Conservation (phyloP, 2,797 vertebrate genomes). For the Heliangelus exortis region DNA sequence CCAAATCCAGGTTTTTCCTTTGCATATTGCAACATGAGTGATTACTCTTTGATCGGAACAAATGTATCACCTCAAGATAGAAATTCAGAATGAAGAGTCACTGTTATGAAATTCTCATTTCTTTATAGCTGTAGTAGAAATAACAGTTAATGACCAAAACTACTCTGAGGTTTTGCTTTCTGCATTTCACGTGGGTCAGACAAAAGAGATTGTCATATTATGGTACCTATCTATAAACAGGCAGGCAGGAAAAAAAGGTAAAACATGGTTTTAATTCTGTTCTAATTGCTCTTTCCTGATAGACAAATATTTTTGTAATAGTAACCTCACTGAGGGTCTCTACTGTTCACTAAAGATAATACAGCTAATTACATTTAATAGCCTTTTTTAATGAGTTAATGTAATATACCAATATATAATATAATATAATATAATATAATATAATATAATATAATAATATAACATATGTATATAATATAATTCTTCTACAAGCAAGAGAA, state of each 20-base stretch:
- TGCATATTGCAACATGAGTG: not conserved
- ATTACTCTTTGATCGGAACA: not conserved
- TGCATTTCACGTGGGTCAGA: not conserved
- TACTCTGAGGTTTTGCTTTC: not conserved
- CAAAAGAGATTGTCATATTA: not conserved
- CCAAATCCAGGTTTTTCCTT: not conserved
- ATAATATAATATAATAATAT: no score
- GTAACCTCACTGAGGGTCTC: slow-evolving; percentile 26
- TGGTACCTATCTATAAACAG: not conserved
- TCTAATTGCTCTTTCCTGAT: not conserved
- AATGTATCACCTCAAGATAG: not conserved
- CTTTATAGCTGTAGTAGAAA: not conserved
- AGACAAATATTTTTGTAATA: not conserved
- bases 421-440: no score
- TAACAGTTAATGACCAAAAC: not conserved
- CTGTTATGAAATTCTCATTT: not conserved
- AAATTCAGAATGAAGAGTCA: not conserved
- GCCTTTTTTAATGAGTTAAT: not conserved
- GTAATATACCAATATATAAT: no score
- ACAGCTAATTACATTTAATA: not conserved
- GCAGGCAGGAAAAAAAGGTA: not conserved
- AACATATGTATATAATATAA: not conserved
- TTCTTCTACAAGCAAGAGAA: not conserved
- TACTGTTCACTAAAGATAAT: not conserved
- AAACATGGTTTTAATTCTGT: not conserved